These are phyloP conservation scores for Ylistrum balloti DNA, from an alignment of 1,140 invertebrate genomes.

Conservation along the genomic window DNA sequence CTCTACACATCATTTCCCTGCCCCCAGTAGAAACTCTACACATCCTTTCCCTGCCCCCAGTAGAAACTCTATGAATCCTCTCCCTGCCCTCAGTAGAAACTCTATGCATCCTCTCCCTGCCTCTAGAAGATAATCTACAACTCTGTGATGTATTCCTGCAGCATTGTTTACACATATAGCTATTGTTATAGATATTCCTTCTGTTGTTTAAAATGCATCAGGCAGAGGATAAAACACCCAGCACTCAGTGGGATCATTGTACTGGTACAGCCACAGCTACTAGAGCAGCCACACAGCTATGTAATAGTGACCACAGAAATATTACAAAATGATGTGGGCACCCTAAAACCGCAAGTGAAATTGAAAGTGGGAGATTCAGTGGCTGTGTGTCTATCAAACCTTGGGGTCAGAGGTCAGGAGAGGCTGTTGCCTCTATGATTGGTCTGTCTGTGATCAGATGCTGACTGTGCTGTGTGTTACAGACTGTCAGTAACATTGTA, in stretches of 20 bases:
- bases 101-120: too few species aligned
- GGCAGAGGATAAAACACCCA: not conserved
- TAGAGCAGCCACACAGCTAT: not conserved
- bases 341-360: not conserved
- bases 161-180: not conserved
- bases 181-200: not conserved
- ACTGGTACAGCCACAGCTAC: not conserved
- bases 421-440: conserved; percentile 9
- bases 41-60: too few species aligned
- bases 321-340: not conserved
- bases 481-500: not conserved
- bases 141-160: not conserved
- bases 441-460: not conserved
- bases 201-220: not conserved
- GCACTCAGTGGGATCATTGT: not conserved
- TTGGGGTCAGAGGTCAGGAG: not conserved
- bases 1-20: too few species aligned
- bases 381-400: conserved; percentile 24
- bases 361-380: not conserved
- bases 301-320: not conserved
- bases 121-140: too few species aligned
- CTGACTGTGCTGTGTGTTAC: not conserved
- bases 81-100: too few species aligned
- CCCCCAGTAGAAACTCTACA: too few species aligned
- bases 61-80: too few species aligned